Evolutionary conservation across 2,113 vertebrate genomes (phyloP), one percentile per base, ranked within the genome.

Genomic region (Pelecanoides urinatrix): DNA sequence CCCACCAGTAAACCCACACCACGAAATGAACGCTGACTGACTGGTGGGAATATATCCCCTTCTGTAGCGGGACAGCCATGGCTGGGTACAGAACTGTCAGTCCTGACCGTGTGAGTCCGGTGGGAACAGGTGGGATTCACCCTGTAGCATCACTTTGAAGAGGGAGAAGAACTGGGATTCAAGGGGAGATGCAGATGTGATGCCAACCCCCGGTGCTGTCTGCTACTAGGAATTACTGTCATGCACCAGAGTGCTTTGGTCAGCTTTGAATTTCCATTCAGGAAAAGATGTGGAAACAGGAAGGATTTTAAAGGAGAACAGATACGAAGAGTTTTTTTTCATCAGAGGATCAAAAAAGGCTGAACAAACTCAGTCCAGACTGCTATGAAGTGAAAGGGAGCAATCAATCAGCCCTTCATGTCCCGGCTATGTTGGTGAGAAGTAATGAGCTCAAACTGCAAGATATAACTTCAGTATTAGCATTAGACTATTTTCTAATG

Each of bases 21-120:
- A 2, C 2, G 0, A 6, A 18, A 4, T 18, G 40, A 47, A 2
- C 1, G 2, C 38, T 32, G 25, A 11, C 27, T 30, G 7, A 2
- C 36, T n/a, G 49, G 20, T 36, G 50, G 30, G 30, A 45, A 3
- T 19, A 11, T 3, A 23, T 8, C 30, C 49, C 16, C 20, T 22
- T 14, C 52, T 21, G 5, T 16, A 3, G 3, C 25, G 3, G 8
- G 23, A 29, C 14, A 62, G 38, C 23, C 27, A 6, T 13, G 2
- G 1, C 0, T 40, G 32, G 3, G 9, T n/a, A 30, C 5, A 30
- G 30, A 75, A 49, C 38, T 49, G 23, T 4, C 65, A 12, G 0
- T 32, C 52, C n/a, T 34, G 25, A 29, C 12, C 0, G 0, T 9
- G 2, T 59, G 66, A 55, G 47, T 13, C 44, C 21, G 5, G 1